Percentiles rank a stretch among this genome's conserved stretches.
These are phyloP conservation scores for Shargacucullia verbasci DNA, from an alignment of 2,888 invertebrate species.

Conservation along the genomic window DNA sequence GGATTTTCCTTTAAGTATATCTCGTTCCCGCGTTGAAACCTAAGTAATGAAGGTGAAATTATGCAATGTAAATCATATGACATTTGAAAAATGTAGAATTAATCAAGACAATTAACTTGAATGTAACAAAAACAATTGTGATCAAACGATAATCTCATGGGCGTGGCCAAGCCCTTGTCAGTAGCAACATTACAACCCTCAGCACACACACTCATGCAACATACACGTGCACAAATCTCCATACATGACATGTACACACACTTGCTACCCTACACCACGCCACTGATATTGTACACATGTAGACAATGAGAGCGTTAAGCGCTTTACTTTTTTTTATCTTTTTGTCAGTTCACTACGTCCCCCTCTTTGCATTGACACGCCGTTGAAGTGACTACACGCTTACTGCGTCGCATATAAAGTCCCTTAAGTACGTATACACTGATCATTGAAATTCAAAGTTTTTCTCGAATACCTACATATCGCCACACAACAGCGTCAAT, in stretches of 20 bases:
- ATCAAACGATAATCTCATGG: slow-evolving; percentile 79
- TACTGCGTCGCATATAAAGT: slow-evolving; percentile 33
- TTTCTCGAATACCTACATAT: slow-evolving; percentile 57
- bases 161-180: slow-evolving; percentile 78
- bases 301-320: slow-evolving; percentile 82
- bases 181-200: slow-evolving; percentile 76
- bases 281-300: slow-evolving; percentile 63
- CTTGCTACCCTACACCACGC: slow-evolving; percentile 70
- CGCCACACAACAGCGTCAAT: slow-evolving; percentile 36
- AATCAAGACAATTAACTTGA: too few relatives aligned
- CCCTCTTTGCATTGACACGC: slow-evolving; percentile 67
- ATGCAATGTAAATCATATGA: too few relatives aligned
- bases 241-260: slow-evolving; percentile 63
- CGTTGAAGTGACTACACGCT: slow-evolving; percentile 56
- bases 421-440: slow-evolving; percentile 34
- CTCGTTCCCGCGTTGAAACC: too few relatives aligned
- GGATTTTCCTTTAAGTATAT: too few relatives aligned
- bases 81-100: neutral
- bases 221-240: slow-evolving; percentile 51
- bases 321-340: slow-evolving; percentile 82
- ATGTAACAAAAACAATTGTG: slow-evolving; percentile 40
- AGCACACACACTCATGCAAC: slow-evolving; percentile 30
- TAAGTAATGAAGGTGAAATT: too few relatives aligned
- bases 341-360: slow-evolving; percentile 67
- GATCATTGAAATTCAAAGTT: slow-evolving; percentile 53